Evolutionary conservation across 2,797 vertebrate species (phyloP).

Genomic region (Acanthurus lineatus): DNA sequence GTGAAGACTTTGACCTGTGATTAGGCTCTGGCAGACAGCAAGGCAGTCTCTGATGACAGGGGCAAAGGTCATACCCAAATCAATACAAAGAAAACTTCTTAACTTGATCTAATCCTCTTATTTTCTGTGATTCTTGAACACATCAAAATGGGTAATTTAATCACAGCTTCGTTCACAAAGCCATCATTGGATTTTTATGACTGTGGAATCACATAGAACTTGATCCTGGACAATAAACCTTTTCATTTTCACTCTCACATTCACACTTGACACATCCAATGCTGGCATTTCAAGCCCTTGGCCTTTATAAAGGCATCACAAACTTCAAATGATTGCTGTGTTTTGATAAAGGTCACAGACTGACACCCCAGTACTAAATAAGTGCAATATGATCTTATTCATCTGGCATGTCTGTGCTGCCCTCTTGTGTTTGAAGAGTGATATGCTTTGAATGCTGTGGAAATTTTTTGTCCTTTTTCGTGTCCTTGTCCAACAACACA

Average conservation of each 20-base stretch:
- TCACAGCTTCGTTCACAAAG: constrained; percentile 34
- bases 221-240: constrained; percentile 18
- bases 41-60: constrained; percentile 72
- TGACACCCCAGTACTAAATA: constrained; percentile 14
- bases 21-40: constrained; percentile 82
- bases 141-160: constrained; percentile 26
- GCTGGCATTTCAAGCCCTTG: constrained; percentile 32
- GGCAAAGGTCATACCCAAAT: constrained; percentile 79
- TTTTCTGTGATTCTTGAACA: constrained; percentile 32
- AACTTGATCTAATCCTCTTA: constrained; percentile 45
- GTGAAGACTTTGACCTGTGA: constrained; percentile 86
- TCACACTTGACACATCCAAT: not conserved
- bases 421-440: constrained; percentile 65
- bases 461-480: not conserved
- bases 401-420: constrained; percentile 60
- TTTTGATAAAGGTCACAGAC: constrained; percentile 68
- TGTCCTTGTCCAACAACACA: not conserved
- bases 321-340: constrained; percentile 40
- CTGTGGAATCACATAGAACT: constrained; percentile 30
- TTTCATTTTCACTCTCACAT: constrained; percentile 3
- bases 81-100: constrained; percentile 45
- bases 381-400: constrained; percentile 1
- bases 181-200: constrained; percentile 32
- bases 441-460: not conserved
- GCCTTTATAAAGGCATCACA: constrained; percentile 57